Conservation (phyloP, 1,140 invertebrate species). For the Calosoma granatense region DNA sequence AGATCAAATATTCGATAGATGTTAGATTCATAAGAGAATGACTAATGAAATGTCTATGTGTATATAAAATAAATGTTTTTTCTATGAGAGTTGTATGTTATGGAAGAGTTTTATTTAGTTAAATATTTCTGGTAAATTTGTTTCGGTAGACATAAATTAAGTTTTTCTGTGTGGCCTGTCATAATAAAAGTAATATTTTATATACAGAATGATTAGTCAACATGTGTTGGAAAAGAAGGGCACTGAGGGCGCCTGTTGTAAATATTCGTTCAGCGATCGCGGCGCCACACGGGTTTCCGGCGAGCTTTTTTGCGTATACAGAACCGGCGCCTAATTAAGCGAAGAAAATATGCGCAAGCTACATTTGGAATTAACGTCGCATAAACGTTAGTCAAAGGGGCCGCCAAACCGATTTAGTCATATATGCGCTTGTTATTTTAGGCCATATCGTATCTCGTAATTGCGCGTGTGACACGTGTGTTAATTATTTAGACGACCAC, state of each 20-base stretch:
- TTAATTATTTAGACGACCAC: slow-evolving; percentile 8
- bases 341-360: neutral
- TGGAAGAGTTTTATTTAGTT: no score
- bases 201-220: neutral
- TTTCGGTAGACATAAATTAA: no score
- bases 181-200: no score
- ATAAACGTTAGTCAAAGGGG: neutral
- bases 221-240: neutral
- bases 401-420: slow-evolving; percentile 2
- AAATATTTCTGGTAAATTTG: no score
- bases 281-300: slow-evolving; percentile 1
- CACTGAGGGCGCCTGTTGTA: neutral
- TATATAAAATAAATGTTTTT: no score
- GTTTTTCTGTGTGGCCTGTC: no score
- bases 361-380: slow-evolving; percentile 2
- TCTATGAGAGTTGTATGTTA: no score
- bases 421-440: neutral
- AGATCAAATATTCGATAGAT: no score
- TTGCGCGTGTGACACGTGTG: slow-evolving; percentile 1
- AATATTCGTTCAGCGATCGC: neutral
- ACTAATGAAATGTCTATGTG: no score
- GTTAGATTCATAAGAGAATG: no score
- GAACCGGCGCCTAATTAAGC: slow-evolving; percentile 7
- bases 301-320: neutral
- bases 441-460: neutral